Conservation (phyloP, 2,113 vertebrate species). For the Leptosomus discolor region DNA sequence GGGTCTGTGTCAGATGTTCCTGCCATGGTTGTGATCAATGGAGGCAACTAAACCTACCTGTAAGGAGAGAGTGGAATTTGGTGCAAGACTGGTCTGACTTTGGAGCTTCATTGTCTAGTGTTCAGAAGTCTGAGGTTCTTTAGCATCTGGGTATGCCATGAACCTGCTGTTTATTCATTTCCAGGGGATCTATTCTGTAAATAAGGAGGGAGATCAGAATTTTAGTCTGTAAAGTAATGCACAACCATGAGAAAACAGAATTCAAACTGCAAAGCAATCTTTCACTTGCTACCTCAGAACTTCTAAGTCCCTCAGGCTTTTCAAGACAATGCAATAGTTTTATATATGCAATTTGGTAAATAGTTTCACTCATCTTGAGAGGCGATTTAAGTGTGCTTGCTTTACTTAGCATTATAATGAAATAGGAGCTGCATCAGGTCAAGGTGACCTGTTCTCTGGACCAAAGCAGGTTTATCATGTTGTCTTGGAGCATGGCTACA, state of each 20-base stretch:
- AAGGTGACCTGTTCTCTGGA: background rate
- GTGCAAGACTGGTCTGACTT: background rate
- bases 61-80: background rate
- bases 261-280: background rate
- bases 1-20: background rate
- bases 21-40: background rate
- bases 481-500: background rate
- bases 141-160: background rate
- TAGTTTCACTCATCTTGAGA: background rate
- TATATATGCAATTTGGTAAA: background rate
- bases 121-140: background rate
- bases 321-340: background rate
- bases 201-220: background rate
- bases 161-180: background rate
- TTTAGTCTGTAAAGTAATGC: background rate
- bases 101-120: background rate
- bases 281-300: background rate
- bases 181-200: background rate
- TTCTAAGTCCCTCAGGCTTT: background rate
- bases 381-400: background rate
- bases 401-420: background rate
- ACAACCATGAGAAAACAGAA: background rate
- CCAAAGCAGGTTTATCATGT: background rate
- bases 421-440: background rate
- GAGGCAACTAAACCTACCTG: background rate